Conservation (phyloP, 1,140 invertebrate genomes). For the Camponotus pennsylvanicus region DNA sequence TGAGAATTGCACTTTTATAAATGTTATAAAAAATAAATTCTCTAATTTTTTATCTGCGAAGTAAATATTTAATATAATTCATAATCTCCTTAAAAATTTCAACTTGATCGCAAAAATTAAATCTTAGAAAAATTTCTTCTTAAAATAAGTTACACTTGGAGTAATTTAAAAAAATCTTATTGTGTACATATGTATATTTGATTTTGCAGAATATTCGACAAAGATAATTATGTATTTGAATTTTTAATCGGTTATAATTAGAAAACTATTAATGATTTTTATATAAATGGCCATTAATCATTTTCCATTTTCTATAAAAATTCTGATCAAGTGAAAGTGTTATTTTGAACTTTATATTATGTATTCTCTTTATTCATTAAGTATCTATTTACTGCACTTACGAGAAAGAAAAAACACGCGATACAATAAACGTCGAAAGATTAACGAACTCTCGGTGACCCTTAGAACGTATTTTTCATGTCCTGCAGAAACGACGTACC, state of each 20-base stretch:
- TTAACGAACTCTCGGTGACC: constrained; percentile 58
- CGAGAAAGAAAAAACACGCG: neutral
- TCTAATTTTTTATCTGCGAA: neutral
- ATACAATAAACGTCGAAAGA: constrained; percentile 15
- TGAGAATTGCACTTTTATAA: neutral
- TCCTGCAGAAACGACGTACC: constrained; percentile 9
- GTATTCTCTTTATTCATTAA: neutral
- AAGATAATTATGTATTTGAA: neutral
- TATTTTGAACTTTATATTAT: neutral
- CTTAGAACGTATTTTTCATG: constrained; percentile 54
- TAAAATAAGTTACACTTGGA: neutral
- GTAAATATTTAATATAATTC: neutral
- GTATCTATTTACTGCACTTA: neutral
- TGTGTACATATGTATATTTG: neutral
- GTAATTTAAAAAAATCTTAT: neutral
- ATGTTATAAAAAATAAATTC: neutral
- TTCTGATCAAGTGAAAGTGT: neutral
- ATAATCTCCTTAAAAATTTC: neutral
- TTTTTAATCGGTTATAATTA: neutral
- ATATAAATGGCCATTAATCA: neutral
- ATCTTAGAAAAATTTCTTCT: neutral
- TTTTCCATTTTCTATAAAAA: neutral
- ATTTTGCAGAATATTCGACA: no score
- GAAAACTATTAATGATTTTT: neutral
- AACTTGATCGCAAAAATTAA: neutral